These are phyloP conservation scores for Calameuta pallipes DNA, from an alignment of 2,888 invertebrate genomes.

Conservation along the genomic window DNA sequence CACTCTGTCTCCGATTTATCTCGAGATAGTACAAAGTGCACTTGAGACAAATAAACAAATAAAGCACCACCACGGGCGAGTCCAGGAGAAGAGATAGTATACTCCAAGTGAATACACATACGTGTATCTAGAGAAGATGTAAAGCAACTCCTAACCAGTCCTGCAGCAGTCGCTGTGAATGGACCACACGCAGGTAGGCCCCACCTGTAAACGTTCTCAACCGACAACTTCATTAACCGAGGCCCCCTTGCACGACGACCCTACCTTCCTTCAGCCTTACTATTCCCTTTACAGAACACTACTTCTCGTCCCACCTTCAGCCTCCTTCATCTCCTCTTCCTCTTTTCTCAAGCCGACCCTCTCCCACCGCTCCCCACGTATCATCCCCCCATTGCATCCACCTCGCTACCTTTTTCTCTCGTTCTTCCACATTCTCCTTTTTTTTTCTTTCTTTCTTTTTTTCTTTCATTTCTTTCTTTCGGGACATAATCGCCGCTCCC, in stretches of 20 bases:
- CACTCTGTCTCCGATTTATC: no score
- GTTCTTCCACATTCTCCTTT: conserved; percentile 25
- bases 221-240: conserved; percentile 65
- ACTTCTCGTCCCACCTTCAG: conserved; percentile 4
- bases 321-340: conserved; percentile 14
- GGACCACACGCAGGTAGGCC: conserved; percentile 63
- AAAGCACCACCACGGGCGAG: no score
- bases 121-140: conserved; percentile 40
- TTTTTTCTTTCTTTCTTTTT: conserved; percentile 43
- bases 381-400: conserved; percentile 15
- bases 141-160: conserved; percentile 59
- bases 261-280: conserved; percentile 21
- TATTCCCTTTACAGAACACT: conserved; percentile 5
- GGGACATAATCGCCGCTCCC: conserved; percentile 62
- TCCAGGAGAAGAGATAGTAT: no score
- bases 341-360: conserved; percentile 15
- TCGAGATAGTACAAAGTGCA: no score
- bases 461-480: conserved; percentile 41
- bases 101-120: background rate
- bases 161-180: conserved; percentile 53
- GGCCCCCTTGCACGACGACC: conserved; percentile 37
- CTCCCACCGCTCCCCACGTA: conserved; percentile 1
- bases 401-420: conserved; percentile 24
- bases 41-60: no score
- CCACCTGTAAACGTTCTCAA: conserved; percentile 65